Conservation (phyloP, 2,113 vertebrate species). For the Plotosus lineatus region DNA sequence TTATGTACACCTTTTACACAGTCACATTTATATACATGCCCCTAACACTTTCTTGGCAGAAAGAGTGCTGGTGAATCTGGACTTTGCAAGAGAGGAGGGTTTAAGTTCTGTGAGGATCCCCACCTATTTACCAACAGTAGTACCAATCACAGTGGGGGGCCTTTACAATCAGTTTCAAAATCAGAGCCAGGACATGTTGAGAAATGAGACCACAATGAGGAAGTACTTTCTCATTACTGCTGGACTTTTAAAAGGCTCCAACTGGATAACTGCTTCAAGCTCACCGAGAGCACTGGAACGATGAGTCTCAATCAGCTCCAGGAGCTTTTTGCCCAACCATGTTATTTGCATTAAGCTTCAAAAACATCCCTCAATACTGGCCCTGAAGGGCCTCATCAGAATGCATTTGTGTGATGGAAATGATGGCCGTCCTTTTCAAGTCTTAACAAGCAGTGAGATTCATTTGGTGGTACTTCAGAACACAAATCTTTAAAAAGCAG, state of each 20-base stretch:
- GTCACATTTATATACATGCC: too few relatives aligned
- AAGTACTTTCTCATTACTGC: constrained; percentile 34
- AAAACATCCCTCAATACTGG: not conserved
- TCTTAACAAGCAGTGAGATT: not conserved
- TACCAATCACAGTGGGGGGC: not conserved
- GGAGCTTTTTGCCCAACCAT: not conserved
- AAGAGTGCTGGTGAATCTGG: not conserved
- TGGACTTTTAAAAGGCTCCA: constrained; percentile 18
- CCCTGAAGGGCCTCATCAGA: not conserved
- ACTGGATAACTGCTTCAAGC: not conserved
- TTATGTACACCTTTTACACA: too few relatives aligned
- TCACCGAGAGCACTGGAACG: constrained; percentile 16
- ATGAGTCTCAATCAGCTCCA: too few relatives aligned
- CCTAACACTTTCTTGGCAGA: constrained; percentile 29
- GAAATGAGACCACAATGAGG: constrained; percentile 20
- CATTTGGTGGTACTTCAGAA: not conserved
- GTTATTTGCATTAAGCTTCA: not conserved
- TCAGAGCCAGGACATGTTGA: constrained; percentile 36
- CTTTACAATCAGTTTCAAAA: not conserved
- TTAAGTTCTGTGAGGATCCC: not conserved
- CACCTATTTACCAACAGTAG: constrained; percentile 46
- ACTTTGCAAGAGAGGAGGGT: not conserved
- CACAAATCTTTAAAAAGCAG: not conserved
- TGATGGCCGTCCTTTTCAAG: not conserved
- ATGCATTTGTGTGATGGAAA: not conserved